Conservation (phyloP, 2,113 vertebrate genomes). For the Natator depressus region DNA sequence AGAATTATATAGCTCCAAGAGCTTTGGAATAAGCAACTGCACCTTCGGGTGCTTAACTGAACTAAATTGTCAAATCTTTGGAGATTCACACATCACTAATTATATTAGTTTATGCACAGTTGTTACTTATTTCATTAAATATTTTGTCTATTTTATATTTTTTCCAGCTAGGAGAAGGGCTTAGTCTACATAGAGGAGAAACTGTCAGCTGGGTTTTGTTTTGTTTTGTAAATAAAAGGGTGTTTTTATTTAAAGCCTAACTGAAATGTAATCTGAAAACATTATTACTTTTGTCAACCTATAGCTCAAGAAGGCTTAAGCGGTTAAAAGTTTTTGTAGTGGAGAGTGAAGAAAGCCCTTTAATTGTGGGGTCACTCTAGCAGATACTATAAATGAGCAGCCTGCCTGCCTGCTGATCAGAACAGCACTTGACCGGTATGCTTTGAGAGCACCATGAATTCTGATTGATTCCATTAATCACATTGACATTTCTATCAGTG, state of each 20-base stretch:
- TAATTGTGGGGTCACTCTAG: not conserved
- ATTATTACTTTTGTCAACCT: conserved; percentile 13
- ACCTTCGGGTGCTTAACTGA: not conserved
- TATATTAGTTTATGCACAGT: not conserved
- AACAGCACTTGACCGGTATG: not conserved
- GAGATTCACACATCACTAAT: conserved; percentile 15
- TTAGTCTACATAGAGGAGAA: not conserved
- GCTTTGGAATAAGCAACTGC: not conserved
- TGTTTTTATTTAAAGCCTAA: conserved; percentile 3
- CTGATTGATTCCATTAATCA: not conserved
- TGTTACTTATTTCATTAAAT: conserved; percentile 7
- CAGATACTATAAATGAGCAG: not conserved
- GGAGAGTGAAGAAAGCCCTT: not conserved
- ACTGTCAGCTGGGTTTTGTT: not conserved
- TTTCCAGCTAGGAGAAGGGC: conserved; percentile 13
- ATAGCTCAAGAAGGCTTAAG: not conserved
- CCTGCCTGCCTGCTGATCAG: not conserved
- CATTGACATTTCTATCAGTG: not conserved
- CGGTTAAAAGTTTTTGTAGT: not conserved
- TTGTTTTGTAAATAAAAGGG: not conserved
- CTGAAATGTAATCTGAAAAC: conserved; percentile 25
- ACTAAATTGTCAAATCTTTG: not conserved
- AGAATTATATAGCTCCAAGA: not conserved
- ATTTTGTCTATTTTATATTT: not conserved
- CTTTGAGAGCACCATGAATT: not conserved